Evolutionary conservation across 2,888 invertebrate species (phyloP), one percentile per base, ranked within the genome.

Genomic region (Papilio elwesi): DNA sequence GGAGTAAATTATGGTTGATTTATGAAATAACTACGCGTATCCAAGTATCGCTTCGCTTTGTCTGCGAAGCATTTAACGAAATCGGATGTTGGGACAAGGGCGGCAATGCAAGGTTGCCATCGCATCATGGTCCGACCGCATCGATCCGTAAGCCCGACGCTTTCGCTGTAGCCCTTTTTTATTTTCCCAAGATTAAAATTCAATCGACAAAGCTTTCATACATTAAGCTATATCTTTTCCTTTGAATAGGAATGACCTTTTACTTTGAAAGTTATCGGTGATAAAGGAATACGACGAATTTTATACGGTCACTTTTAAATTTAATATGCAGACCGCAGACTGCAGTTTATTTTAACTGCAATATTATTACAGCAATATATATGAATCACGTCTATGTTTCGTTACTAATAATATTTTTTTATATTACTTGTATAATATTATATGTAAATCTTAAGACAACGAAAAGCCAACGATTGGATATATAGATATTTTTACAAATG

Each of bases 131-230:
- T 84, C 85, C 83, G 83, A 85, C 85, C 85, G 84, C 79, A 90
- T 90, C 87, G 90, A 91, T 90, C 86, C 85, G 77, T 75, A 76
- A 74, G 79, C 76, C 78, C 78, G 81, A 79, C 83, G 80, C 80
- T 82, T 83, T 78, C 83, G 81, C 57, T 26, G 4, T 81, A 78
- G 79, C 82, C 80, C 79, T 81, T 78, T 82, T 77, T 78, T 74
- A 69, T 74, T 66, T 78, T 51, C 70, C 70, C 62, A 74, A 78
- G 78, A 80, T 81, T 80, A 77, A 79, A 80, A 79, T 79, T 79
- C 77, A 76, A 75, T 74, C 63, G 78, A 71, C 72, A 66, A 43
- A 65, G 57, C 49, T 49, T 38, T 51, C 43, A 70, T 55, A 70
- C 48, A 59, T 65, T 67, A 53, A 52, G 36, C 53, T 53, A 53